These are phyloP conservation scores for Sinosuthora webbiana DNA, from an alignment of 2,113 vertebrate genomes.

Conservation along the genomic window DNA sequence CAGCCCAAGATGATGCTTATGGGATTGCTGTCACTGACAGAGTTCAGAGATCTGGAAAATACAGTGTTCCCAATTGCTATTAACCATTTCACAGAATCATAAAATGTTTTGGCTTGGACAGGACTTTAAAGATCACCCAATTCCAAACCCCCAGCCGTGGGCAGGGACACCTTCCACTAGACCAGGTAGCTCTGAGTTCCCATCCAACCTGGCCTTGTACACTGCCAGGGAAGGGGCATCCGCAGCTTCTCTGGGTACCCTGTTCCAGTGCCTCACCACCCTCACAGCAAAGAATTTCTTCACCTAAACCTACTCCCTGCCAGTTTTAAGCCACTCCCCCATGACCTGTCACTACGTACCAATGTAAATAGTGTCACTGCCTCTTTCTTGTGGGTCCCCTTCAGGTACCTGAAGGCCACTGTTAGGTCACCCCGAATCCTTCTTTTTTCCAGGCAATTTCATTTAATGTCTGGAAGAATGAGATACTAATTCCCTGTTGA, in stretches of 20 bases:
- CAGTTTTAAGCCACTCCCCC: background rate
- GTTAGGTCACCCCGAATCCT: accelerated
- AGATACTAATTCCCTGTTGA: background rate
- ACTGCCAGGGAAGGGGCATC: too few species aligned
- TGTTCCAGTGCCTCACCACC: background rate
- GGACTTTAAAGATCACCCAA: background rate
- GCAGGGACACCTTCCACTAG: background rate
- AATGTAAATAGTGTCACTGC: background rate
- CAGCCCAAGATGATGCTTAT: background rate
- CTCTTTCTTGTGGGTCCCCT: background rate
- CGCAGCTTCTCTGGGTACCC: background rate
- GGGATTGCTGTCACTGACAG: background rate
- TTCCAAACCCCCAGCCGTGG: background rate
- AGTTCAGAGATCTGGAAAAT: background rate
- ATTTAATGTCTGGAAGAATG: background rate
- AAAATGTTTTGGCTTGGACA: background rate
- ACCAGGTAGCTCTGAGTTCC: too few species aligned
- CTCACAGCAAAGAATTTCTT: background rate
- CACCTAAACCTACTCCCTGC: background rate
- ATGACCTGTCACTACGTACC: background rate
- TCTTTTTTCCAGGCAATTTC: background rate
- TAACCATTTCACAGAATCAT: background rate
- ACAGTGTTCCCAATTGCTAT: background rate
- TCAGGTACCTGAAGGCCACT: background rate
- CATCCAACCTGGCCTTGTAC: too few species aligned